phyloP scores from a whole-genome alignment of 2,888 invertebrate species.

The Dorcus hopei region DNA sequence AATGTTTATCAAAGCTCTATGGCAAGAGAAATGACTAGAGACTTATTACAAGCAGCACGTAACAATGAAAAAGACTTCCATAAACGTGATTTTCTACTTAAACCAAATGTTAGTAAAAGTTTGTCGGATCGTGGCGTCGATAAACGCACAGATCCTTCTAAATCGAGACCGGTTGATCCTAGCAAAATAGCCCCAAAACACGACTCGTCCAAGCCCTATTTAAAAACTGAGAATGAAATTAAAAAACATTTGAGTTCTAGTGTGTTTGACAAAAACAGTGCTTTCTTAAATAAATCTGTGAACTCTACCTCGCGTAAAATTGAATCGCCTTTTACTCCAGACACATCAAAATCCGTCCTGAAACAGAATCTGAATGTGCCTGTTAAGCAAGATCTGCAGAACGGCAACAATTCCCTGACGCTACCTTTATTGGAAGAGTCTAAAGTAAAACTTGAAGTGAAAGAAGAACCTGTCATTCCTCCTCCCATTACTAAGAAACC shows the following conservation, averaged over 20 bases:
- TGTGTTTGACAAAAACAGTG: slow-evolving; percentile 36
- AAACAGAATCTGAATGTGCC: slow-evolving; percentile 27
- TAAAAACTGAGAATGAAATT: slow-evolving; percentile 37
- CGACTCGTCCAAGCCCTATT: slow-evolving; percentile 29
- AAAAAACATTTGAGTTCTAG: slow-evolving; percentile 38
- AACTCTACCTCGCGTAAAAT: slow-evolving; percentile 45
- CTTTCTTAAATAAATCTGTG: slow-evolving; percentile 37
- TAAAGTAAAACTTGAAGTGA: slow-evolving; percentile 11
- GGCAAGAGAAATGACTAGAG: slow-evolving; percentile 7
- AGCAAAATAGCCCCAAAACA: slow-evolving; percentile 31
- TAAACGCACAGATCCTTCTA: slow-evolving; percentile 10
- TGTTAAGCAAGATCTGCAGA: slow-evolving; percentile 13
- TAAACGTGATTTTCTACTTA: slow-evolving; percentile 37
- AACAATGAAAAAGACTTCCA: slow-evolving; percentile 1
- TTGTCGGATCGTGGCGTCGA: slow-evolving; percentile 4
- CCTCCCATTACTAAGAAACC: slow-evolving; percentile 50
- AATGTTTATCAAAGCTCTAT: slow-evolving; percentile 3
- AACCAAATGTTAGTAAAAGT: slow-evolving; percentile 30
- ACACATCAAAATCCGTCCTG: slow-evolving; percentile 45
- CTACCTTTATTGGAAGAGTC: slow-evolving; percentile 10
- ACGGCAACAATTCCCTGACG: slow-evolving; percentile 11
- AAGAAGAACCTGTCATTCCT: slow-evolving; percentile 10
- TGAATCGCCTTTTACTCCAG: slow-evolving; percentile 39
- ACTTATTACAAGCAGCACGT: slow-evolving; percentile 6
- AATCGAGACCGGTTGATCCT: slow-evolving; percentile 30